Percentiles rank a stretch among this genome's conserved stretches.
phyloP scores from a whole-genome alignment of 53 echinoderm and acorn worm species.

The Stichopus horrens region DNA sequence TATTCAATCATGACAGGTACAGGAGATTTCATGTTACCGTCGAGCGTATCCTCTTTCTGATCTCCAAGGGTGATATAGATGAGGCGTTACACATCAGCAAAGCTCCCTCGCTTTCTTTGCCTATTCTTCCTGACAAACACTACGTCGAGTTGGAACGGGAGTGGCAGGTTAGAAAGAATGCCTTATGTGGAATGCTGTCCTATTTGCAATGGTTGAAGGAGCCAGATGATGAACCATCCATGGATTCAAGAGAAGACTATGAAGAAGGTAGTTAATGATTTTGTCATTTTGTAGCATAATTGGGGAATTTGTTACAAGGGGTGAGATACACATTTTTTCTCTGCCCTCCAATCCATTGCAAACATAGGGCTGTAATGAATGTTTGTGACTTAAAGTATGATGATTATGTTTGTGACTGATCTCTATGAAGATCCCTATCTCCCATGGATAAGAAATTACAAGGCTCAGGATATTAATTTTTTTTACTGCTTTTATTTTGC shows the following conservation, averaged over 20 bases:
- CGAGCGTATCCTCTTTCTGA: constrained; percentile 25
- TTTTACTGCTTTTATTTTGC: too few relatives aligned
- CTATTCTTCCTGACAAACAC: neutral
- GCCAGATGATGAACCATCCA: neutral
- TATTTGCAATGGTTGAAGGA: constrained; percentile 31
- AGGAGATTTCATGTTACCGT: neutral
- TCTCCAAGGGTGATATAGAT: constrained; percentile 13
- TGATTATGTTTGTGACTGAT: too few relatives aligned
- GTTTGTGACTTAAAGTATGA: too few relatives aligned
- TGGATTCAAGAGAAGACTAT: neutral
- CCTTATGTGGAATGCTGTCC: constrained; percentile 23
- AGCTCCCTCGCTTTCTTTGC: neutral
- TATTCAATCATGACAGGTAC: constrained; percentile 8
- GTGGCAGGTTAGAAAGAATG: constrained; percentile 1
- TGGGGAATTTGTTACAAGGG: too few relatives aligned
- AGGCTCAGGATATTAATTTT: too few relatives aligned
- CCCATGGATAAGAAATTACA: too few relatives aligned
- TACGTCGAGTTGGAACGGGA: neutral
- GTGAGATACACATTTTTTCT: too few relatives aligned
- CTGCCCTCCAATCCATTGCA: too few relatives aligned
- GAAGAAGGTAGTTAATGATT: neutral
- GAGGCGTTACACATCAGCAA: constrained; percentile 23
- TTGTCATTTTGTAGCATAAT: too few relatives aligned
- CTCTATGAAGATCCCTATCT: too few relatives aligned
- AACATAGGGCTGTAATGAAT: too few relatives aligned